phyloP scores from a whole-genome alignment of 2,888 invertebrate genomes.

The Pheosia tremula region DNA sequence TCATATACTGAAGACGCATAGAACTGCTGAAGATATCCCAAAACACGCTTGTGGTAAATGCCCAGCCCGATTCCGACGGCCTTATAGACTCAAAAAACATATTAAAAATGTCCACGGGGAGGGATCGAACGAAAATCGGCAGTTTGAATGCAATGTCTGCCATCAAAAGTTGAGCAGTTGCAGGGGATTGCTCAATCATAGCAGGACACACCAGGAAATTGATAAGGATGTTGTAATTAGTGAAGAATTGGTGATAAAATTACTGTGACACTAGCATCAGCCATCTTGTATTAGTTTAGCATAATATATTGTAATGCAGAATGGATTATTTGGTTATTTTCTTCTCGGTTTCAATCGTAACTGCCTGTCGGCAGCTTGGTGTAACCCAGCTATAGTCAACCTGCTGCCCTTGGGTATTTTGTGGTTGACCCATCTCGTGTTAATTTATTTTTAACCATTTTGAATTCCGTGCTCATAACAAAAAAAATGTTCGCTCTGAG shows the following conservation, averaged over 20 bases:
- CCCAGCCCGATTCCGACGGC: conserved; percentile 63
- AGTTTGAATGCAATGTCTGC: conserved; percentile 59
- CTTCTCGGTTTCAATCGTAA: too few relatives aligned
- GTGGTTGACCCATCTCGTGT: too few relatives aligned
- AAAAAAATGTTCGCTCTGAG: too few relatives aligned
- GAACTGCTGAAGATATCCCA: conserved; percentile 39
- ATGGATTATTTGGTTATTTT: too few relatives aligned
- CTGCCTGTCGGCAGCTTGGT: too few relatives aligned
- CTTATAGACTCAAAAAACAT: conserved; percentile 62
- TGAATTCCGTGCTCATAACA: too few relatives aligned
- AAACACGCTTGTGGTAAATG: conserved; percentile 63
- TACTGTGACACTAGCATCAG: neutral
- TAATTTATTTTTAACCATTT: too few relatives aligned
- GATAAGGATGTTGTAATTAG: conserved; percentile 2
- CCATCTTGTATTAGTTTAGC: too few relatives aligned
- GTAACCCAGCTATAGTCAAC: too few relatives aligned
- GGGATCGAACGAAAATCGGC: conserved; percentile 22
- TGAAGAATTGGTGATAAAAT: too few relatives aligned
- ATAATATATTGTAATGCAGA: too few relatives aligned
- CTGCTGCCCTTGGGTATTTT: too few relatives aligned
- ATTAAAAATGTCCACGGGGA: conserved; percentile 51
- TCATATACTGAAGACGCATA: conserved; percentile 63
- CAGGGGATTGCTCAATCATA: conserved; percentile 61
- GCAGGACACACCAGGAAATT: conserved; percentile 52
- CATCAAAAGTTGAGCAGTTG: conserved; percentile 61